Conservation (phyloP, 2,113 vertebrate species). For the Sus scrofa region DNA sequence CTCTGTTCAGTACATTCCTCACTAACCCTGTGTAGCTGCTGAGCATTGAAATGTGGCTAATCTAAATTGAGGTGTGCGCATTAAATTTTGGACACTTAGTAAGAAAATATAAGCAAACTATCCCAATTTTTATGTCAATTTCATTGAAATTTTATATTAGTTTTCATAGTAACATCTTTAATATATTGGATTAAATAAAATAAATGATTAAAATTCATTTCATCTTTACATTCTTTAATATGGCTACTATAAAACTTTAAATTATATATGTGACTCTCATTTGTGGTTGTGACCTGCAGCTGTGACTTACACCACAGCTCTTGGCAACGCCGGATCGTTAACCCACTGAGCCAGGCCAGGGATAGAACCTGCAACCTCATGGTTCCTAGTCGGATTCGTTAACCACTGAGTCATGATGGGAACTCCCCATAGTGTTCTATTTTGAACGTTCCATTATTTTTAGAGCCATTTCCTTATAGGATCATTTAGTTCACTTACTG, state of each 20-base stretch:
- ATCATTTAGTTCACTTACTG: not conserved
- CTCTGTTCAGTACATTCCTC: not conserved
- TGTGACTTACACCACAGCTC: no score
- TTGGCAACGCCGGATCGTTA: no score
- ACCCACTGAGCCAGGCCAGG: no score
- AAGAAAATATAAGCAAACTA: not conserved
- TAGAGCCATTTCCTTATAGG: not conserved
- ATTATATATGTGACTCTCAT: not conserved
- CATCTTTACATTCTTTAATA: constrained; percentile 13
- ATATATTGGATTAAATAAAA: constrained; percentile 31
- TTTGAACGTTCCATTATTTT: constrained; percentile 5
- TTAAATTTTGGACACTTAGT: not conserved
- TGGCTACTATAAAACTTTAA: not conserved
- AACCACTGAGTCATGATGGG: no score
- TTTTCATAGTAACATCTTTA: not conserved
- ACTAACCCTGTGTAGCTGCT: not conserved
- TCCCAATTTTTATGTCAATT: constrained; percentile 14
- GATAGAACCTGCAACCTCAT: no score
- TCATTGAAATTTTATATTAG: not conserved
- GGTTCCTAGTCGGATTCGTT: no score
- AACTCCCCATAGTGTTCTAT: not conserved
- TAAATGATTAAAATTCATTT: constrained; percentile 20
- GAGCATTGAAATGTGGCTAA: not conserved
- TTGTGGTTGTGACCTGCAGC: no score
- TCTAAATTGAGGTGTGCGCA: not conserved